Percentiles rank a stretch among this genome's conserved stretches.
phyloP scores from a whole-genome alignment of 2,888 invertebrate species.

The Fragum whitleyi region DNA sequence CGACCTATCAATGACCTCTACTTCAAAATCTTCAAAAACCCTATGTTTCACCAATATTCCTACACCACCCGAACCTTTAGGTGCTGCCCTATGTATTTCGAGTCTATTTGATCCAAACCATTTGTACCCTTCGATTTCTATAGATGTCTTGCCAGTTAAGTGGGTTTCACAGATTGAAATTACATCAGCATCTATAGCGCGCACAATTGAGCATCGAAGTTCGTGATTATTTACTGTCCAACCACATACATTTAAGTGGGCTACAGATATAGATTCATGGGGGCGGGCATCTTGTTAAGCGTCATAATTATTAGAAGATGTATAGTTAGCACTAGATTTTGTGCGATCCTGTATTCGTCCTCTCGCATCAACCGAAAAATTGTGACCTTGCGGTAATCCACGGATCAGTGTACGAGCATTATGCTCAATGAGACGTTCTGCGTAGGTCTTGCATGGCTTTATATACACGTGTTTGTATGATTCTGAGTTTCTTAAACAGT shows the following conservation, averaged over 20 bases:
- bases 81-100: slow-evolving; percentile 30
- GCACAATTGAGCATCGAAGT: too few relatives aligned
- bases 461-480: neutral
- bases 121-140: slow-evolving; percentile 23
- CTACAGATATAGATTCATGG: slow-evolving; percentile 21
- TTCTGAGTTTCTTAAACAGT: neutral
- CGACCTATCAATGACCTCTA: slow-evolving; percentile 34
- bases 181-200: slow-evolving; percentile 36
- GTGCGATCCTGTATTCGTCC: slow-evolving; percentile 21
- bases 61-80: slow-evolving; percentile 48
- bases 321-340: neutral
- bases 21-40: slow-evolving; percentile 22
- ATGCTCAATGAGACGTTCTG: slow-evolving; percentile 32
- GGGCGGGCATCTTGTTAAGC: too few relatives aligned
- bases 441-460: slow-evolving; percentile 12
- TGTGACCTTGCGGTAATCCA: slow-evolving; percentile 21
- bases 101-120: slow-evolving; percentile 43
- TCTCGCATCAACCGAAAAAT: slow-evolving; percentile 27
- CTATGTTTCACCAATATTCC: slow-evolving; percentile 27
- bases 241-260: slow-evolving; percentile 50
- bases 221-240: slow-evolving; percentile 55
- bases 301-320: too few relatives aligned
- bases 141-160: slow-evolving; percentile 1
- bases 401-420: slow-evolving; percentile 30
- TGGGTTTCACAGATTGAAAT: slow-evolving; percentile 46